These are phyloP conservation scores for Hybognathus amarus DNA, from an alignment of 2,797 vertebrate genomes.

Conservation along the genomic window DNA sequence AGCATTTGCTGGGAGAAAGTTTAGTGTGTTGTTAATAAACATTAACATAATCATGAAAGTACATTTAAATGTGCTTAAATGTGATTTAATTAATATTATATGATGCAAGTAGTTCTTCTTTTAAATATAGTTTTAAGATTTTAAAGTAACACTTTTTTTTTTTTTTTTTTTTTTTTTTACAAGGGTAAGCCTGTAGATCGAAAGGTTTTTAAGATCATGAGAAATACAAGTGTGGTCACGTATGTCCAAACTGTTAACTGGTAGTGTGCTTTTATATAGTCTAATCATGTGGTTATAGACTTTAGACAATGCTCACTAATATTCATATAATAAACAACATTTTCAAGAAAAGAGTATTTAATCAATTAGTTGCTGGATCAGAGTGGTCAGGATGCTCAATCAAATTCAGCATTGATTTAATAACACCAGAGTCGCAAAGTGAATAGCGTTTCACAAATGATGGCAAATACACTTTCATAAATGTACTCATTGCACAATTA, in stretches of 20 bases:
- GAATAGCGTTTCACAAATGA: neutral
- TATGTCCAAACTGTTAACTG: neutral
- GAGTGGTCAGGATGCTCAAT: neutral
- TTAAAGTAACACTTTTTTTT: neutral
- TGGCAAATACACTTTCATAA: conserved; percentile 5
- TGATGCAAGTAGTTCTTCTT: neutral
- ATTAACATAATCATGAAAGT: neutral
- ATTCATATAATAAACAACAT: neutral
- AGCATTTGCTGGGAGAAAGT: too few species aligned
- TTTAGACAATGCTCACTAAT: neutral
- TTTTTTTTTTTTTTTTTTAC: neutral
- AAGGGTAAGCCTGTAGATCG: neutral
- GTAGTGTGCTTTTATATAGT: neutral
- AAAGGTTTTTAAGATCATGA: neutral
- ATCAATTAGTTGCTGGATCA: neutral
- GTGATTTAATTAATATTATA: neutral
- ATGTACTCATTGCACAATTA: neutral
- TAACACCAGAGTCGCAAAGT: neutral
- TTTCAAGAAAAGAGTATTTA: too few species aligned
- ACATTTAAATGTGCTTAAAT: neutral
- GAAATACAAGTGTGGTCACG: neutral
- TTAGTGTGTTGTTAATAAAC: neutral
- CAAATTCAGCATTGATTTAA: neutral
- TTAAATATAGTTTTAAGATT: neutral
- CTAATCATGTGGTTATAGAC: neutral